Conservation (phyloP, 1,140 invertebrate species). For the Helicoverpa armigera region DNA sequence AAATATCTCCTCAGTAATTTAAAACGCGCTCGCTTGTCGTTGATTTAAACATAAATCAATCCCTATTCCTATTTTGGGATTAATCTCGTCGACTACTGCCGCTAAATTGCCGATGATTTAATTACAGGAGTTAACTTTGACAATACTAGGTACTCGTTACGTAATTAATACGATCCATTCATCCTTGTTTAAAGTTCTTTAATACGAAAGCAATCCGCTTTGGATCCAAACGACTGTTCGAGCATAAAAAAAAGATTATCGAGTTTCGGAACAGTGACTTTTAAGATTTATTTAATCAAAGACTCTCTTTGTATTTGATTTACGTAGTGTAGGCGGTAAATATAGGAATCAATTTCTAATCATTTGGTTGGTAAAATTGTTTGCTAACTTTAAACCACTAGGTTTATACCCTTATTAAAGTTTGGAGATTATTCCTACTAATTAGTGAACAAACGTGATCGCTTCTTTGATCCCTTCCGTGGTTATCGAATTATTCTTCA, state of each 20-base stretch:
- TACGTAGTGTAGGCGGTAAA: no score
- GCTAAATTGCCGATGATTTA: constrained; percentile 33
- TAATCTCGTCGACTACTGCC: neutral
- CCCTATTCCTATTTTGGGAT: neutral
- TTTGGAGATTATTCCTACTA: no score
- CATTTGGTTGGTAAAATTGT: no score
- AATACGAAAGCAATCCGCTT: constrained; percentile 17
- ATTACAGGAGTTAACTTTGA: constrained; percentile 35
- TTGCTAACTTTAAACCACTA: no score
- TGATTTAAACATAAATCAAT: neutral
- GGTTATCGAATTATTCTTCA: no score
- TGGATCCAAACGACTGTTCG: neutral
- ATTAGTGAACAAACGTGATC: no score
- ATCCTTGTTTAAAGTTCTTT: constrained; percentile 2
- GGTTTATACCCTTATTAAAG: no score
- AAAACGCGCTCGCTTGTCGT: neutral
- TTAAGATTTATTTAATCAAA: neutral
- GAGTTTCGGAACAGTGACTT: neutral
- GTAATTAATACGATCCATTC: constrained; percentile 30
- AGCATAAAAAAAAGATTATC: constrained; percentile 2
- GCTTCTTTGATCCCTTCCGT: no score
- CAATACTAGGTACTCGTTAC: constrained; percentile 23
- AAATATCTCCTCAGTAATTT: neutral
- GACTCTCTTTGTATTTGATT: neutral
- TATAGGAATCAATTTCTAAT: no score